phyloP scores from a whole-genome alignment of 1,140 invertebrate genomes.

The Vanessa tameamea region DNA sequence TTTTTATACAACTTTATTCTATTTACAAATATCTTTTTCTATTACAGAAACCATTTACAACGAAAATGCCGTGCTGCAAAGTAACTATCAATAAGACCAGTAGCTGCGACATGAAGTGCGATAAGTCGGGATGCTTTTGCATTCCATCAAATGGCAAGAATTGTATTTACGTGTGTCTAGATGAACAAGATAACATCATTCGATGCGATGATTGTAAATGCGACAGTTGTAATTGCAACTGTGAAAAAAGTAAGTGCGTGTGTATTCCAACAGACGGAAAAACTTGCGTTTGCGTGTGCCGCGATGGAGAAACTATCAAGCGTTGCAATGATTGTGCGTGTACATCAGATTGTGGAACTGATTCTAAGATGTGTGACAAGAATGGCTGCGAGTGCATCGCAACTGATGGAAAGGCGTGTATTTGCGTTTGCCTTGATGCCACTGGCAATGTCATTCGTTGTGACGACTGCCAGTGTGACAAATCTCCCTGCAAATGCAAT shows the following conservation, averaged over 20 bases:
- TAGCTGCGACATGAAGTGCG: constrained; percentile 40
- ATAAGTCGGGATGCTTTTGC: constrained; percentile 29
- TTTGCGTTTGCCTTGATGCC: constrained; percentile 10
- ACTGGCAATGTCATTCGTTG: constrained; percentile 8
- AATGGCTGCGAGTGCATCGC: background rate
- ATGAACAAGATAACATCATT: background rate
- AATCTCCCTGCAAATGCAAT: constrained; percentile 2
- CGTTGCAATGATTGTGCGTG: constrained; percentile 6
- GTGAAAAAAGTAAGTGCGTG: background rate
- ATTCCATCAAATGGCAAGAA: background rate
- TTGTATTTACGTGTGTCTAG: background rate
- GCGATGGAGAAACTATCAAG: background rate
- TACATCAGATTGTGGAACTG: background rate
- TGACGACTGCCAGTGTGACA: constrained; percentile 11
- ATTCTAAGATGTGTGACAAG: background rate
- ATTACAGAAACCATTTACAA: background rate
- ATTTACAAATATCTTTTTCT: constrained; percentile 1
- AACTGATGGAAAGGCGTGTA: constrained; percentile 14
- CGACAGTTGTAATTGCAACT: background rate
- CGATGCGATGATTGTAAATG: constrained; percentile 13
- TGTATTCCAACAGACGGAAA: constrained; percentile 1
- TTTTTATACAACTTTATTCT: too few species aligned
- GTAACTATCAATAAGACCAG: constrained; percentile 38
- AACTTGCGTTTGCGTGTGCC: background rate
- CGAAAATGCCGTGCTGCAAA: constrained; percentile 51